Evolutionary conservation across 2,113 vertebrate species (phyloP), one percentile per base, ranked within the genome.

Genomic region (Syrrhaptes paradoxus): DNA sequence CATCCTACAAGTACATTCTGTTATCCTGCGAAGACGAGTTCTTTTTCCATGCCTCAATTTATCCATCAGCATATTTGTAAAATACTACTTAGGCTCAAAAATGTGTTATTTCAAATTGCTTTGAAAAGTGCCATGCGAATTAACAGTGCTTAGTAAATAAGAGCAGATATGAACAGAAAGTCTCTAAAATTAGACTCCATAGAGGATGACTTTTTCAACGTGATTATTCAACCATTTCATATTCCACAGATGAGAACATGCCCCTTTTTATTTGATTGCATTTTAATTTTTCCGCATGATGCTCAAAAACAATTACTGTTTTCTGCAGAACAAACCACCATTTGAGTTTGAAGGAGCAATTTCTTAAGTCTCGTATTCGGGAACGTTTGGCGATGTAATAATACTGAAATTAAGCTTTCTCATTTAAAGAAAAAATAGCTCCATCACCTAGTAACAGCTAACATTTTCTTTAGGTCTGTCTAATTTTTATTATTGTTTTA

Each of bases 391-490:
- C 29, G 31, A 62, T 94, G 81, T 24, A 74, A 41, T 80, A 92
- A 61, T 85, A 90, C 86, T 93, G 79, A 92, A 95, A 92, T 74
- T n/a, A 97, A 96, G 63, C n/a, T 91, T 95, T 97, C 91, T 95
- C 75, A 71, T 85, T 67, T 57, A 51, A 71, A 61, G 46, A 54
- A 85, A 81, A 81, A 89, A 71, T 68, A 79, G 13, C 13, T 75
- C 81, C 75, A 93, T 76, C 82, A 94, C 49, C 57, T 62, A 11
- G 19, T 25, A 70, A 66, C 29, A 88, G 15, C 26, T 67, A 55
- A 67, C 11, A 25, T 78, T 80, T 77, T 81, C 36, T 75, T 68
- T 38, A 58, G 7, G 36, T 75, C 22, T 11, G 1, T 51, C 59
- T 92, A 18, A 28, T 88, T 80, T 87, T 76, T 58, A 58, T 73